Conservation (phyloP, 2,113 vertebrate genomes). For the Prionailurus bengalensis region DNA sequence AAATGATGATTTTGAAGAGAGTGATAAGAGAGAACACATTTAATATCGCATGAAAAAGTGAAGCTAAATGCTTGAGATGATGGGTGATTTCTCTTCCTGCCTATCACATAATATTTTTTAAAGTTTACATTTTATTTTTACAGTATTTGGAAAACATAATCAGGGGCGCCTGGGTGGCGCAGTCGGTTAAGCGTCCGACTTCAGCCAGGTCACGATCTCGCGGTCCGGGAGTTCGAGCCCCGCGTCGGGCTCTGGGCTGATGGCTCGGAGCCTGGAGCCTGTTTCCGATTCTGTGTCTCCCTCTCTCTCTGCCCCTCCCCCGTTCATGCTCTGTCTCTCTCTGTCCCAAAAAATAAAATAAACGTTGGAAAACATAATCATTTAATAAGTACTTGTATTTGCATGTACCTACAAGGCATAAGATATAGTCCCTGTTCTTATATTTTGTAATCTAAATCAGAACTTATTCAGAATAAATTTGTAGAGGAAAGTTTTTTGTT, state of each 20-base stretch:
- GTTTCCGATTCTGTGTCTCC: no score
- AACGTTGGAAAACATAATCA: not conserved
- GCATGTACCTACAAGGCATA: not conserved
- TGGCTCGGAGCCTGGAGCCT: no score
- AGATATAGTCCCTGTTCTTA: not conserved
- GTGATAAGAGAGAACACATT: not conserved
- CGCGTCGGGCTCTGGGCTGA: no score
- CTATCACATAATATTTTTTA: not conserved
- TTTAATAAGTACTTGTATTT: not conserved
- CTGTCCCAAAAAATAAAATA: no score
- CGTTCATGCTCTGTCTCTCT: no score
- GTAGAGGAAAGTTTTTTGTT: not conserved
- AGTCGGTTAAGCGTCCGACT: no score
- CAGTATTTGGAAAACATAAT: not conserved
- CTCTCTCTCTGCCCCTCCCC: no score
- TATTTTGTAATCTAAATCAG: not conserved
- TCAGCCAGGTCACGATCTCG: no score
- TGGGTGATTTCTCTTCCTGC: not conserved
- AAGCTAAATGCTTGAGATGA: not conserved
- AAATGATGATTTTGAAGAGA: constrained; percentile 14
- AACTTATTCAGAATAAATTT: constrained; percentile 47
- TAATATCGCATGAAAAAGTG: not conserved
- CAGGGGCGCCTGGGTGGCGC: no score
- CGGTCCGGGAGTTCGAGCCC: no score
- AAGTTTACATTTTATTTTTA: constrained; percentile 46